Conservation (phyloP, 1,140 invertebrate genomes). For the Condylostylus longicornis region DNA sequence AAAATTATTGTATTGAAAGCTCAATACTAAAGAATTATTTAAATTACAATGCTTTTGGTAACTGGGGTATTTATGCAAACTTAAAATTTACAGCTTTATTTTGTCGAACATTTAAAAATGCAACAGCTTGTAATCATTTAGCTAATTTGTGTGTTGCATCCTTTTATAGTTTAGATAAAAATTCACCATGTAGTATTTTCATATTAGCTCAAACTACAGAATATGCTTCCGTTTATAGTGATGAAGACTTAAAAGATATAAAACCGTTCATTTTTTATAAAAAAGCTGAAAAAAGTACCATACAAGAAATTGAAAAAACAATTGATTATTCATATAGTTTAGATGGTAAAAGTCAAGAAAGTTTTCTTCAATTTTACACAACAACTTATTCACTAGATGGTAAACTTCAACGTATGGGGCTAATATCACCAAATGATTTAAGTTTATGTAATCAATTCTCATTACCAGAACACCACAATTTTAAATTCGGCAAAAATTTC, state of each 20-base stretch:
- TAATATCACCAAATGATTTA: constrained; percentile 30
- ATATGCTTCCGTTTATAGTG: constrained; percentile 29
- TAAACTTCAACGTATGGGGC: constrained; percentile 26
- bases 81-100: constrained; percentile 30
- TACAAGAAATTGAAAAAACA: constrained; percentile 33
- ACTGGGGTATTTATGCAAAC: constrained; percentile 20
- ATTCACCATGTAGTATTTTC: constrained; percentile 38
- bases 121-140: constrained; percentile 45
- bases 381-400: constrained; percentile 24
- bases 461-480: constrained; percentile 4
- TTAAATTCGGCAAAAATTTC: constrained; percentile 42
- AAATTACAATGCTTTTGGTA: constrained; percentile 25
- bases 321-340: constrained; percentile 17
- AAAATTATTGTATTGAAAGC: constrained; percentile 24
- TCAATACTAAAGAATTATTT: constrained; percentile 21
- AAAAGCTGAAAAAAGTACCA: constrained; percentile 37
- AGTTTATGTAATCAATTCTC: constrained; percentile 29
- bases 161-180: constrained; percentile 35
- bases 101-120: constrained; percentile 20
- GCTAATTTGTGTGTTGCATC: constrained; percentile 53
- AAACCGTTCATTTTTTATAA: constrained; percentile 34
- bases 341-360: not conserved
- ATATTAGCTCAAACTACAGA: constrained; percentile 31
- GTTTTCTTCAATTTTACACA: constrained; percentile 28
- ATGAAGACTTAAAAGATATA: constrained; percentile 34